A percentile compares a stretch with the other conserved stretches of the same genome.
Evolutionary conservation across 1,140 invertebrate species (phyloP).

Genomic region (Diabrotica undecimpunctata): DNA sequence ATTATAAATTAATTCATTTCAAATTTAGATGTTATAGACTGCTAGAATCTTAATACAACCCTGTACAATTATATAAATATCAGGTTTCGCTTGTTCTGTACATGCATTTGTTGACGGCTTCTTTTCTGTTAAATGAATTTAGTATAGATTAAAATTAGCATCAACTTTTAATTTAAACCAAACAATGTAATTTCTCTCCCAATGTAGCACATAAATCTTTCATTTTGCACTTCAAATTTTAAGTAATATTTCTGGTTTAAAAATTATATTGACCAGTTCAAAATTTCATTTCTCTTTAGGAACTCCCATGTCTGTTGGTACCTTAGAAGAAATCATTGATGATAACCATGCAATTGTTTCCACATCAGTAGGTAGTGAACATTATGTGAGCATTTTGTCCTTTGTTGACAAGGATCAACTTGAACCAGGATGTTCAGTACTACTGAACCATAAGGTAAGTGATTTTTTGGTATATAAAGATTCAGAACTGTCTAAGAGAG

Average conservation of each 20-base stretch:
- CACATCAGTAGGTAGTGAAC: slow-evolving; percentile 98
- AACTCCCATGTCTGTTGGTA: slow-evolving; percentile 99
- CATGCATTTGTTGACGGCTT: no score
- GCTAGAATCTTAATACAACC: no score
- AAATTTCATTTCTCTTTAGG: slow-evolving; percentile 51
- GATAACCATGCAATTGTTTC: slow-evolving; percentile 99
- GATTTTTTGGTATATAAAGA: background rate
- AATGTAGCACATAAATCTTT: no score
- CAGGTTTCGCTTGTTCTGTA: no score
- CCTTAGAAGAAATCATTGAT: slow-evolving; percentile 98
- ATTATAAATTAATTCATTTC: no score
- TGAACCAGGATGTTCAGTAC: slow-evolving; percentile 97
- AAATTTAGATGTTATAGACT: no score
- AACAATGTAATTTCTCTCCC: no score
- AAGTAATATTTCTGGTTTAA: background rate
- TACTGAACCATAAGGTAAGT: slow-evolving; percentile 94
- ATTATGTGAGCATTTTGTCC: slow-evolving; percentile 98
- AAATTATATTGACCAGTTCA: background rate
- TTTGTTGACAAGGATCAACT: slow-evolving; percentile 99
- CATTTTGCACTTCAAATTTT: background rate
- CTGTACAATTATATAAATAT: no score
- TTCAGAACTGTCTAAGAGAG: no score
- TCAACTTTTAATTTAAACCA: no score
- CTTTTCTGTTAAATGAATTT: no score
- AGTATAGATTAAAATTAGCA: no score